phyloP scores from a whole-genome alignment of 2,113 vertebrate genomes.

The Arothron firmamentum region DNA sequence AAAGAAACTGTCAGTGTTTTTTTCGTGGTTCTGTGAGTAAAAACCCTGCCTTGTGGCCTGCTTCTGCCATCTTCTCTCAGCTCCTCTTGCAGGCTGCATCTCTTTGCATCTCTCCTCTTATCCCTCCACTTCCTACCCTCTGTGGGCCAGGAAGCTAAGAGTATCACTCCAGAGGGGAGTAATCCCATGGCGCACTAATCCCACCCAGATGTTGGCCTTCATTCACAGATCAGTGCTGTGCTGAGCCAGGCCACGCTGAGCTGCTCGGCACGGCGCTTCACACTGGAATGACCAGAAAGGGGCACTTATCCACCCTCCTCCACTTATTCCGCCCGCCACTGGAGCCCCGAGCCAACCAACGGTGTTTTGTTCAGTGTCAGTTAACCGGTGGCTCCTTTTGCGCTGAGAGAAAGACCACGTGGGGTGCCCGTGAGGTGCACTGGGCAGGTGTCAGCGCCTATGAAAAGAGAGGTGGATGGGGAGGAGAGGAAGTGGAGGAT shows the following conservation, averaged over 20 bases:
- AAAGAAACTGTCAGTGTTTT: neutral
- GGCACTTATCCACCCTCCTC: conserved; percentile 54
- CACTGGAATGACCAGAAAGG: conserved; percentile 61
- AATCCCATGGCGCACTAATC: conserved; percentile 46
- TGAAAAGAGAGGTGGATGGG: conserved; percentile 51
- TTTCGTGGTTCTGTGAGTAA: neutral
- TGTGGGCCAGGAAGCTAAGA: conserved; percentile 46
- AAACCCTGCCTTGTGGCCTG: too few species aligned
- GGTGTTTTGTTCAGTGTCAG: conserved; percentile 67
- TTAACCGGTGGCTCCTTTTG: conserved; percentile 59
- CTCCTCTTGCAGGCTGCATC: neutral
- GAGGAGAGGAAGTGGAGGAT: conserved; percentile 37
- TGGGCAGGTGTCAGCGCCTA: conserved; percentile 64
- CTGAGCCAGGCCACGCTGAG: conserved; percentile 43
- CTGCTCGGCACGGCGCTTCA: conserved; percentile 44
- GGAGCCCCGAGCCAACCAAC: conserved; percentile 59
- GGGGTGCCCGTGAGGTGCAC: conserved; percentile 51
- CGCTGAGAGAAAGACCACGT: conserved; percentile 39
- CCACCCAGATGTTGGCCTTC: conserved; percentile 49
- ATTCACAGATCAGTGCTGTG: conserved; percentile 41
- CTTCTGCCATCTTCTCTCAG: neutral
- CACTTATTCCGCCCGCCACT: conserved; percentile 30
- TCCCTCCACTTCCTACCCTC: conserved; percentile 9
- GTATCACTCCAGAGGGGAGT: conserved; percentile 46
- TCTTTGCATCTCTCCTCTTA: conserved; percentile 18